These are phyloP conservation scores for Trachelus stipa DNA, from an alignment of 2,888 invertebrate species.

Conservation along the genomic window DNA sequence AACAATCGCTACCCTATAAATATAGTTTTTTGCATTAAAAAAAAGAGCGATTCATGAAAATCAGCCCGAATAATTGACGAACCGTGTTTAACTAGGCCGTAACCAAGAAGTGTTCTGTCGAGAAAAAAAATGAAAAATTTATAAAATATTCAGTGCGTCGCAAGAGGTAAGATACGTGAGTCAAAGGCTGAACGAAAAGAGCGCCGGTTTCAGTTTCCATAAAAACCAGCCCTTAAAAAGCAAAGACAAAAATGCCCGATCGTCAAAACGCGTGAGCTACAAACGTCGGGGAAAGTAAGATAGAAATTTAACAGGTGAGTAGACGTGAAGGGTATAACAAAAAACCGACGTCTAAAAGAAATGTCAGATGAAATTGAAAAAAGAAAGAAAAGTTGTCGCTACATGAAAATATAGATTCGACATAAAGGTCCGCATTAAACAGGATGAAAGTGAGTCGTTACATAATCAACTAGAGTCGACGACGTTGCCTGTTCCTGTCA, in stretches of 20 bases:
- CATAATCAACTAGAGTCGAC: neutral
- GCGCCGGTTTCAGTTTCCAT: neutral
- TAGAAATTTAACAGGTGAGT: neutral
- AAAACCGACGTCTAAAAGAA: neutral
- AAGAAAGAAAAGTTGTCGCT: neutral
- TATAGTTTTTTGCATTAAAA: too few species aligned
- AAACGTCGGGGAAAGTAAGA: neutral
- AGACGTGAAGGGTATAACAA: neutral
- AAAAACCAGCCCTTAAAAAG: neutral
- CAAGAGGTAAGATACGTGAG: neutral
- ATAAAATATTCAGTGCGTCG: neutral
- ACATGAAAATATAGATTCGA: neutral
- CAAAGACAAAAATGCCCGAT: neutral
- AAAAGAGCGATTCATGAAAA: too few species aligned
- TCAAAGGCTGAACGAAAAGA: neutral
- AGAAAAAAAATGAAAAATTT: neutral
- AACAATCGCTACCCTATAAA: too few species aligned
- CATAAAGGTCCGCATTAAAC: neutral
- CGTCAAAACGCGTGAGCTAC: neutral
- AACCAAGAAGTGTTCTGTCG: neutral
- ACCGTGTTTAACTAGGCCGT: neutral
- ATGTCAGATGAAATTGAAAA: neutral
- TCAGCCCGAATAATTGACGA: neutral
- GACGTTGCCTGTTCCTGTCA: neutral
- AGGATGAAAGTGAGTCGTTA: neutral